Percentiles rank a stretch among this genome's conserved stretches.
Conservation (phyloP, 2,113 vertebrate genomes). For the Microtus montanus region DNA sequence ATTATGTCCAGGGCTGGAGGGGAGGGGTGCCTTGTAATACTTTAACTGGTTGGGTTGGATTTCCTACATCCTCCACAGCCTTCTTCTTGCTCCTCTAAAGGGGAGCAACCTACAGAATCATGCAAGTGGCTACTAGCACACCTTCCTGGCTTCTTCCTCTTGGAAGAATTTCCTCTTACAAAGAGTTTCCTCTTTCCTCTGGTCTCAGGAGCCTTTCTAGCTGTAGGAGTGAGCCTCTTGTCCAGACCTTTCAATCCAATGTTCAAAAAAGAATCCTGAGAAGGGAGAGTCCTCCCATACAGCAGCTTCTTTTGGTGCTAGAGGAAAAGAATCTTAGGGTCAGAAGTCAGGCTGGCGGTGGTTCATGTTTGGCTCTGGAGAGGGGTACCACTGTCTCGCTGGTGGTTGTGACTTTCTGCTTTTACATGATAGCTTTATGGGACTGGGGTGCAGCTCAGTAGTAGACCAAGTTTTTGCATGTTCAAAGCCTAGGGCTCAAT, state of each 20-base stretch:
- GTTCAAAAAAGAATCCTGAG: conserved; percentile 29
- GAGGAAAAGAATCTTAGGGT: background rate
- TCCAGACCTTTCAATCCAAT: background rate
- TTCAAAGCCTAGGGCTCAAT: background rate
- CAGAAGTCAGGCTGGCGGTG: background rate
- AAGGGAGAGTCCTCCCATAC: background rate
- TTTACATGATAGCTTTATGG: background rate
- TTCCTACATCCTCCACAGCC: background rate
- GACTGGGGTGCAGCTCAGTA: background rate
- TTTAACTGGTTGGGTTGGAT: conserved; percentile 29
- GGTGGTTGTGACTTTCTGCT: background rate
- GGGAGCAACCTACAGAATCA: background rate
- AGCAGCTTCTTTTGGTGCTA: background rate
- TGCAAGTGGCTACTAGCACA: background rate
- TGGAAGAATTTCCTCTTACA: background rate
- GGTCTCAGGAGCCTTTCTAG: conserved; percentile 39
- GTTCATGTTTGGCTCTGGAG: conserved; percentile 8
- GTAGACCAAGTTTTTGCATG: background rate
- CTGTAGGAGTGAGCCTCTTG: background rate
- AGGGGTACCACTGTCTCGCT: background rate
- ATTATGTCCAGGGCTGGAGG: background rate
- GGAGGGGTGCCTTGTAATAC: background rate
- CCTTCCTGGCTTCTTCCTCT: conserved; percentile 3
- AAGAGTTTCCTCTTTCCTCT: no score
- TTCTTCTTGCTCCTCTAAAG: background rate